These are phyloP conservation scores for Asbolus verrucosus DNA, from an alignment of 1,140 invertebrate genomes.

Conservation along the genomic window DNA sequence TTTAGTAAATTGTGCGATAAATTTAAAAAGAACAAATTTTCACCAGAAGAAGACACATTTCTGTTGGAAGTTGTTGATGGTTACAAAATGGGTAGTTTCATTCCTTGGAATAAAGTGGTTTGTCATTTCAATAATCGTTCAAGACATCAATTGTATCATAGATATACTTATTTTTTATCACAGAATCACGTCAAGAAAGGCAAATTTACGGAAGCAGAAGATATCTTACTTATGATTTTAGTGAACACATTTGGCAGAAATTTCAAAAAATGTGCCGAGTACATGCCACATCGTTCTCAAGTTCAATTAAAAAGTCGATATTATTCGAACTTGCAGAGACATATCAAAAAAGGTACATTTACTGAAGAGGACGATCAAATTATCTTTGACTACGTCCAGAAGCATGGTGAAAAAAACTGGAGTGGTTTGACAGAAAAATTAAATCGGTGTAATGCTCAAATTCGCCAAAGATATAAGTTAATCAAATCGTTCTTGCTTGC, in stretches of 20 bases:
- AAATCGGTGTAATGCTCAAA: slow-evolving; percentile 56
- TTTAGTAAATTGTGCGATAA: slow-evolving; percentile 67
- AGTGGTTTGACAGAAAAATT: slow-evolving; percentile 51
- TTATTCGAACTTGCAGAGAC: slow-evolving; percentile 63
- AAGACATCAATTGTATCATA: slow-evolving; percentile 74
- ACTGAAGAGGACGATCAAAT: slow-evolving; percentile 65
- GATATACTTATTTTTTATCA: slow-evolving; percentile 64
- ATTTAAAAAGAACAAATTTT: slow-evolving; percentile 67
- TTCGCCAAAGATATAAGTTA: slow-evolving; percentile 62
- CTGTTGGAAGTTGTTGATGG: slow-evolving; percentile 69
- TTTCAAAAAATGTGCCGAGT: slow-evolving; percentile 68
- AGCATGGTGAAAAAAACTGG: slow-evolving; percentile 61
- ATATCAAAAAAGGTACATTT: slow-evolving; percentile 64
- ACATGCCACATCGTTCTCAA: slow-evolving; percentile 68
- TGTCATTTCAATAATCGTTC: slow-evolving; percentile 71
- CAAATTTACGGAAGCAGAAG: slow-evolving; percentile 73
- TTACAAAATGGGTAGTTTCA: slow-evolving; percentile 71
- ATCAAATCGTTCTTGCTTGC: slow-evolving; percentile 61
- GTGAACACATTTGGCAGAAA: slow-evolving; percentile 72
- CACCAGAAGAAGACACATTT: slow-evolving; percentile 71
- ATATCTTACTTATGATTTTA: slow-evolving; percentile 71
- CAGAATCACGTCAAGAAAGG: slow-evolving; percentile 67
- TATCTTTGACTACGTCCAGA: slow-evolving; percentile 65
- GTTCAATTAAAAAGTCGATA: slow-evolving; percentile 70
- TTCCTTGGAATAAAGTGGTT: slow-evolving; percentile 75